Conservation (phyloP, 2,797 vertebrate species). For the Stomatorhinus walkeri region DNA sequence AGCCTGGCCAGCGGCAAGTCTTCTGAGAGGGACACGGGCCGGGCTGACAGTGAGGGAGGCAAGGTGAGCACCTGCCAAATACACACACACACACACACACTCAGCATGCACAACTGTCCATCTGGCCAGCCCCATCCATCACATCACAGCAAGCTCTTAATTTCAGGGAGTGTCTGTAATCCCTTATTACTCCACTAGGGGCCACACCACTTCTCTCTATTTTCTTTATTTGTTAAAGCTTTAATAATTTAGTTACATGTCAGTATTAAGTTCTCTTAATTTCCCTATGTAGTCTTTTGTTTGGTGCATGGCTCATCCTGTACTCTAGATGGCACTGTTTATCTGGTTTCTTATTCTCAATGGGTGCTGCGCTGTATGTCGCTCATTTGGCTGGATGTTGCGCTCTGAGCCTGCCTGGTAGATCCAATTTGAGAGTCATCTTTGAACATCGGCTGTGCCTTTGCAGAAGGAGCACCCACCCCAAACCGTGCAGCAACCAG, state of each 20-base stretch:
- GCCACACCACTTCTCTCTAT: neutral
- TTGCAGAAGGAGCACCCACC: slow-evolving; percentile 73
- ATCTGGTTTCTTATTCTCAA: neutral
- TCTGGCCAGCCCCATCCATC: neutral
- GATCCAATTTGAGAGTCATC: neutral
- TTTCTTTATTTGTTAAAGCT: neutral
- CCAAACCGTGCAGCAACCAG: slow-evolving; percentile 67
- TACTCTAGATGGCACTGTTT: neutral
- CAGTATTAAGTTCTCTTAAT: neutral
- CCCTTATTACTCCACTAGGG: neutral
- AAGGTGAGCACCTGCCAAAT: slow-evolving; percentile 45
- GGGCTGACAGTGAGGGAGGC: slow-evolving; percentile 67
- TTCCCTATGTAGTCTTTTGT: neutral
- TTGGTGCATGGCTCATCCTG: neutral
- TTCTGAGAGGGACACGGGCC: slow-evolving; percentile 78
- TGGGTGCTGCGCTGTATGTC: neutral
- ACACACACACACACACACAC: neutral
- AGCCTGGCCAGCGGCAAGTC: slow-evolving; percentile 86
- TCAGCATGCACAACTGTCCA: neutral
- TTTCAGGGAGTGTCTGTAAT: neutral
- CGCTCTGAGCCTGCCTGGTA: neutral
- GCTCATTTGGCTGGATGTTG: neutral
- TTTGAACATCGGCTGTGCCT: slow-evolving; percentile 11
- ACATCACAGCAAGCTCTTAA: neutral
- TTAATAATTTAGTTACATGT: neutral